Percentiles rank a stretch among this genome's conserved stretches.
Conservation (phyloP, 2,113 vertebrate genomes). For the Pelvicachromis taeniatus region DNA sequence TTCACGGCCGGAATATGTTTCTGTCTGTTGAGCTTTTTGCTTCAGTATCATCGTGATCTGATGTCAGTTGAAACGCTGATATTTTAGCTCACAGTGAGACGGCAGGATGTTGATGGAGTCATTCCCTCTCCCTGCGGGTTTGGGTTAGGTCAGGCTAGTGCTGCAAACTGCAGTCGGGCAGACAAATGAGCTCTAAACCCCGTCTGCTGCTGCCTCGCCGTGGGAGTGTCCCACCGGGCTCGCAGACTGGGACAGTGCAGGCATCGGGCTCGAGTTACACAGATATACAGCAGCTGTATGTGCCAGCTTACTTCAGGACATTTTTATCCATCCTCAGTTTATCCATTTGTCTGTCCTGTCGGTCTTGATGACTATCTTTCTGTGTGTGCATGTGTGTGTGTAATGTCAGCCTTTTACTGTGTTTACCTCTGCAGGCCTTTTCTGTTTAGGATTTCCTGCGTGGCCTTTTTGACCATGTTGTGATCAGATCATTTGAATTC, state of each 20-base stretch:
- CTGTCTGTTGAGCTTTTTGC: not conserved
- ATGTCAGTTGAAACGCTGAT: not conserved
- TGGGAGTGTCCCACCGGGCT: conserved; percentile 27
- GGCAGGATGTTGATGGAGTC: not conserved
- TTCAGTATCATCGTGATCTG: not conserved
- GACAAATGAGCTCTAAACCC: conserved; percentile 30
- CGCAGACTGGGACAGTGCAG: not conserved
- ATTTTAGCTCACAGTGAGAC: not conserved
- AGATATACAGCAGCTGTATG: conserved; percentile 10
- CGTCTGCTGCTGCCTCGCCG: conserved; percentile 12
- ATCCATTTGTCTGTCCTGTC: not conserved
- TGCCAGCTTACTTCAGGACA: not conserved
- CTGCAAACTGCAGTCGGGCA: conserved; percentile 3
- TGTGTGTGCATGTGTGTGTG: not conserved
- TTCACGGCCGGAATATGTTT: not conserved
- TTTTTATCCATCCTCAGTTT: not conserved
- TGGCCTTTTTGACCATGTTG: not conserved
- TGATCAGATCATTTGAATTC: not conserved
- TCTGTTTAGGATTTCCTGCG: not conserved
- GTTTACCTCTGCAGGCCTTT: not conserved
- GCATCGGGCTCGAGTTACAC: not conserved
- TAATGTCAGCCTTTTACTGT: not conserved
- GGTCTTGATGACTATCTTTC: not conserved
- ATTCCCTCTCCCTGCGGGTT: conserved; percentile 9
- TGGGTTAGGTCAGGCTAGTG: not conserved